Percentiles rank a stretch among this genome's conserved stretches.
Conservation (phyloP, 1,140 invertebrate genomes). For the Phthorimaea operculella region DNA sequence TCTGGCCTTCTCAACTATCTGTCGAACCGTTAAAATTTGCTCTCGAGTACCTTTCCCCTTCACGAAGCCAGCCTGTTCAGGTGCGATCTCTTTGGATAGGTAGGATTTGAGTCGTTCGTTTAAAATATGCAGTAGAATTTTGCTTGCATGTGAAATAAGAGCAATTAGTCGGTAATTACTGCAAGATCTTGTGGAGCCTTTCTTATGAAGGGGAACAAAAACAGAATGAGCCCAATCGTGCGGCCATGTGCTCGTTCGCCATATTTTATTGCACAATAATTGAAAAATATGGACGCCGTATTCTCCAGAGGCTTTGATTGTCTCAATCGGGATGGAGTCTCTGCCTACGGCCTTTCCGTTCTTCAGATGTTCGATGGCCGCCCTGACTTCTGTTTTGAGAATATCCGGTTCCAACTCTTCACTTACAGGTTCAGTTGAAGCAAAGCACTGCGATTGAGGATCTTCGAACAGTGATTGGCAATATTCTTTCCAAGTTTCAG, state of each 20-base stretch:
- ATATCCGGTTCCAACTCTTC: constrained; percentile 20
- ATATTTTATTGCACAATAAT: constrained; percentile 16
- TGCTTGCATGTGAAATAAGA: constrained; percentile 20
- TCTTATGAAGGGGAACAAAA: constrained; percentile 17
- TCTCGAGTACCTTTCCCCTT: constrained; percentile 22
- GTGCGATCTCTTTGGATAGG: constrained; percentile 12
- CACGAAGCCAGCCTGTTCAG: constrained; percentile 20
- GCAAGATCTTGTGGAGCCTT: constrained; percentile 16
- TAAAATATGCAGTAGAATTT: constrained; percentile 20
- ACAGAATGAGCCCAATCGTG: constrained; percentile 15
- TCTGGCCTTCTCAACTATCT: constrained; percentile 2
- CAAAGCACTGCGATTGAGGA: constrained; percentile 12
- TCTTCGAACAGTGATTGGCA: constrained; percentile 23
- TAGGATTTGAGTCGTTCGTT: constrained; percentile 14
- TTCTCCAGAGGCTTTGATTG: constrained; percentile 7
- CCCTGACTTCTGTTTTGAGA: constrained; percentile 15
- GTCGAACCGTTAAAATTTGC: constrained; percentile 19
- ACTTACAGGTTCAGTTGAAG: constrained; percentile 11
- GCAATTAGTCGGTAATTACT: constrained; percentile 17
- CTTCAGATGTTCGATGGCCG: constrained; percentile 20
- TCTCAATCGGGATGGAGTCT: constrained; percentile 20
- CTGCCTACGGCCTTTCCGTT: constrained; percentile 16
- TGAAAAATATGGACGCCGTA: constrained; percentile 8
- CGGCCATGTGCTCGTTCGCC: constrained; percentile 15
- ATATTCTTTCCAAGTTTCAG: constrained; percentile 19